Evolutionary conservation across 1,140 invertebrate species (phyloP), one percentile per base, ranked within the genome.

Genomic region (Scaptodrosophila lebanonensis): DNA sequence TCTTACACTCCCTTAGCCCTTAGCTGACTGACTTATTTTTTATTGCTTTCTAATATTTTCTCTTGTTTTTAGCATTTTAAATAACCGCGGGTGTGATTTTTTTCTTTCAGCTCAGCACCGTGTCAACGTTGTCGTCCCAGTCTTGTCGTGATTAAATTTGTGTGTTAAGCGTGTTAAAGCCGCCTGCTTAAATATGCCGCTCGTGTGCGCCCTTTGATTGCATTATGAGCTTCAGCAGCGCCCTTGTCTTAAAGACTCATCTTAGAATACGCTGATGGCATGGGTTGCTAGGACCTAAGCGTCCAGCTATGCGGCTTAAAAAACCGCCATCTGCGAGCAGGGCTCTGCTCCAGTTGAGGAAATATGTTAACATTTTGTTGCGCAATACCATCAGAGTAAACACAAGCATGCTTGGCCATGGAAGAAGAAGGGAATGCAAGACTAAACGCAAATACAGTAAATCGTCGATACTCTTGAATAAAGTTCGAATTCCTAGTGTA

Each of bases 11-110:
- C 22, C 25, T 36, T 49, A 39, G 50, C 18, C 15, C 27, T 47
- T 45, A 50, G 50, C 45, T 49, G 53, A 50, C 29, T 40, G 56
- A 54, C 20, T 47, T 50, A 51, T 52, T 57, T 62, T 56, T 67
- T 72, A 71, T 57, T 79, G 48, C 56, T 56, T 66, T 50, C 66
- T 61, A 82, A 79, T 77, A 71, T 82, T 77, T 77, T 61, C 44
- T 40, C 43, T 58, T 66, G 66, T 67, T 69, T 66, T 72, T 63
- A 77, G 68, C 58, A 73, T 79, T 83, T 57, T 50, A 84, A 84
- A 79, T 75, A 84, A 68, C 82, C 72, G 79, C 69, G 73, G 73
- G 73, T 84, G 79, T 64, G 57, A 71, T 75, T 82, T 63, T 36
- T 15, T 51, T 50, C 48, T 30, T 6, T 33, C 29, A 36, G 54